Evolutionary conservation across 2,797 vertebrate species (phyloP), one percentile per base, ranked within the genome.

Genomic region (Lemur catta): DNA sequence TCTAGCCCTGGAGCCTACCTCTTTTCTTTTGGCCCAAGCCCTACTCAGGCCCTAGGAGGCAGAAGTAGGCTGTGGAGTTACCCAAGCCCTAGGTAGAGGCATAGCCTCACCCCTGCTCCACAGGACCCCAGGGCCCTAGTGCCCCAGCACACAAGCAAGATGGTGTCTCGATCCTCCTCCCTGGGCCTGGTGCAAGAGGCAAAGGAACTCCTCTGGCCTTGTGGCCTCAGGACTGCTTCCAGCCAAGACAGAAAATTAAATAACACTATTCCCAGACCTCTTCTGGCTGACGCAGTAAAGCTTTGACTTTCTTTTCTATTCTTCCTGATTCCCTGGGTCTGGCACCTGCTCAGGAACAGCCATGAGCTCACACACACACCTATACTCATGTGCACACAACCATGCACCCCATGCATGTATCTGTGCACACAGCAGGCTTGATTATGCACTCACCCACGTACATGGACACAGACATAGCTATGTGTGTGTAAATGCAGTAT

Each of bases 321-420:
- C 55, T 90, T 92, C 57, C 89, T 79, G n/a, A 33, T 79, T 95
- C 55, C 85, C 75, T 90, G 63, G 59, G 57, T 57, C 30, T 94
- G 55, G 65, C 74, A 81, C n/a, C 15, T 86, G 4, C 41, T 89
- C 20, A n/a, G 52, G 11, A 28, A 67, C n/a, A 76, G 57, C 13
- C 46, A 63, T 10, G n/a, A 30, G 76, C 63, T 92, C 65, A 61
- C 50, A 67, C 59, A 57, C 11, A 50, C 12, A 59, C 9, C 57
- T 30, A 24, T 30, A 61, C n/a, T 75, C 75, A 61, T 35, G 43
- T 41, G 91, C 41, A 72, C 69, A 61, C 7, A 80, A 20, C 28
- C 15, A 46, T 7, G 4, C 15, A 67, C 7, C 12, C 87, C 17
- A 55, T 28, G 20, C 43, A 50, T 10, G 2, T 35, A 30, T 59